phyloP scores from a whole-genome alignment of 2,888 invertebrate species.

The Orthosia gothica region DNA sequence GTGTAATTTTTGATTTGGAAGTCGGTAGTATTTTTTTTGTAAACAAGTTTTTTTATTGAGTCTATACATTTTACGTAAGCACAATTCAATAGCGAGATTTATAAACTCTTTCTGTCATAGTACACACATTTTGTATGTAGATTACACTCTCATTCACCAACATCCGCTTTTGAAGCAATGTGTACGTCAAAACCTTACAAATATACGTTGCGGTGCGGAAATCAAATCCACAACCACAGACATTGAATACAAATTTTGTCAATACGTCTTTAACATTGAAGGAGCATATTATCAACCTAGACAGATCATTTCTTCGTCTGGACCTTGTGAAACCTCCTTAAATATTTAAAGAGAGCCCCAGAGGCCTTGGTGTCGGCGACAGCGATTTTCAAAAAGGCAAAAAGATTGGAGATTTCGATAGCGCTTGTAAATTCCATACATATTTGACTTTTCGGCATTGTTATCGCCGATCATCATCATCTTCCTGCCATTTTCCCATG shows the following conservation, averaged over 20 bases:
- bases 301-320: not conserved
- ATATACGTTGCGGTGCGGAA: constrained; percentile 14
- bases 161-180: constrained; percentile 20
- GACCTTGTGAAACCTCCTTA: too few species aligned
- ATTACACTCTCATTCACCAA: constrained; percentile 8
- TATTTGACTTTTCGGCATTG: too few species aligned
- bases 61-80: not conserved
- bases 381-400: too few species aligned
- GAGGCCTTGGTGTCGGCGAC: too few species aligned
- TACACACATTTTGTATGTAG: constrained; percentile 4
- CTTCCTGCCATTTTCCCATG: too few species aligned
- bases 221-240: constrained; percentile 18
- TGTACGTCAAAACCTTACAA: constrained; percentile 10
- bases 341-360: too few species aligned
- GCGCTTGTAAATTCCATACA: too few species aligned
- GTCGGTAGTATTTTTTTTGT: too few species aligned
- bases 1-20: too few species aligned
- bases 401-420: too few species aligned
- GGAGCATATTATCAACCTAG: not conserved
- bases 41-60: too few species aligned
- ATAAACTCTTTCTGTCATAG: not conserved
- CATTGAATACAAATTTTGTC: not conserved
- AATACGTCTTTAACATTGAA: not conserved
- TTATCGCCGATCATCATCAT: too few species aligned
- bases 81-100: not conserved